Base-by-base conservation (phyloP, 2,888 invertebrate species). In the Acrobasis consociella region DNA sequence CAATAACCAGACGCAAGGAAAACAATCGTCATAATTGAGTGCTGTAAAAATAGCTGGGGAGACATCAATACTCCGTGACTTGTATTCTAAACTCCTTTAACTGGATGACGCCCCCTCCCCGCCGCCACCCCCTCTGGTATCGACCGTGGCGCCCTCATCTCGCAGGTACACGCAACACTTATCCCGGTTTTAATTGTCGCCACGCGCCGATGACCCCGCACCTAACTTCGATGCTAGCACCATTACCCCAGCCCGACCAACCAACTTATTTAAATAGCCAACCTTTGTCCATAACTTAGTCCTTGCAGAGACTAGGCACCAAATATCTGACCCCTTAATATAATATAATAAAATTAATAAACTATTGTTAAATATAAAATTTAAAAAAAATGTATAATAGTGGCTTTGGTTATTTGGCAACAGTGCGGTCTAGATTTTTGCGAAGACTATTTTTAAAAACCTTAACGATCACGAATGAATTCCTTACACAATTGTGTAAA, bases 101-200 rank as follows among this genome's bases (percentile, higher is more conserved):
- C 86, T 84, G 84, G 85, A 85, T 86, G 82, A 78, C 81, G 73
- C 74, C 74, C 74, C 73, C 71, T 77, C 79, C 77, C 75, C 69
- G 74, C 69, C 68, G 72, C 75, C 74, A 73, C 71, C 74, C 79
- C 69, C 76, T 83, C 86, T 80, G 77, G 77, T 91, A 91, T 91
- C 91, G 91, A 91, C 90, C 90, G 89, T 81, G 77, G 85, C 89
- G 86, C 85, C 85, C 89, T 89, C 90, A 89, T 91, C 90, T 87
- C 90, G 80, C 90, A 90, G 90, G 91, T 90, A 90, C 82, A 90
- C 88, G 87, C 89, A 90, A 89, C 89, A 90, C 90, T 91, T 90
- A 89, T 91, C 91, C 89, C 86, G 83, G 87, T 87, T 90, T 90
- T 91, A 91, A 91, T 91, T 91, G 91, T 90, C 90, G 88, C 89